Percentiles rank a stretch among this genome's conserved stretches.
phyloP scores from a whole-genome alignment of 1,140 invertebrate species.

The Armadillidium nasatum region DNA sequence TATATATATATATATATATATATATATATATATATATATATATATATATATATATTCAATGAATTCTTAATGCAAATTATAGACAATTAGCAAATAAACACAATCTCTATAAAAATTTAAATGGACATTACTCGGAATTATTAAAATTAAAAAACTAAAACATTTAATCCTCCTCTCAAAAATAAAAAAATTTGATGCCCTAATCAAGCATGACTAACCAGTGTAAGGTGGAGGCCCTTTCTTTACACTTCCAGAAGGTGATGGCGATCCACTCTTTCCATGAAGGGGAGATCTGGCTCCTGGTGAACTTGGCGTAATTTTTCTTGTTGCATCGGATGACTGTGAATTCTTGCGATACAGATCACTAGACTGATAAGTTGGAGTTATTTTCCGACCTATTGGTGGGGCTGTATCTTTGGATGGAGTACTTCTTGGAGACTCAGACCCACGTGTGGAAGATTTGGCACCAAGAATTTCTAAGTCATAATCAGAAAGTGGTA shows the following conservation, averaged over 20 bases:
- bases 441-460: slow-evolving; percentile 30
- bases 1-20: no score
- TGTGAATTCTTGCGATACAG: neutral
- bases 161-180: no score
- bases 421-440: slow-evolving; percentile 35
- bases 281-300: neutral
- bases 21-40: no score
- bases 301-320: neutral
- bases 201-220: no score
- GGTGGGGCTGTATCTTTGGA: slow-evolving; percentile 26
- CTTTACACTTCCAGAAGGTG: slow-evolving; percentile 3
- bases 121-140: no score
- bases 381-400: slow-evolving; percentile 36
- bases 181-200: no score
- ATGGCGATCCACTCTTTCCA: neutral
- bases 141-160: no score
- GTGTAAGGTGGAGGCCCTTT: neutral
- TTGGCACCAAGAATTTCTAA: slow-evolving; percentile 31
- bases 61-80: no score
- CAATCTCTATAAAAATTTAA: no score
- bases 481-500: slow-evolving; percentile 40
- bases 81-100: no score
- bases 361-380: slow-evolving; percentile 9
- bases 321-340: neutral
- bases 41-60: no score